These are phyloP conservation scores for Harpegnathos saltator DNA, from an alignment of 1,140 invertebrate genomes.

Conservation along the genomic window DNA sequence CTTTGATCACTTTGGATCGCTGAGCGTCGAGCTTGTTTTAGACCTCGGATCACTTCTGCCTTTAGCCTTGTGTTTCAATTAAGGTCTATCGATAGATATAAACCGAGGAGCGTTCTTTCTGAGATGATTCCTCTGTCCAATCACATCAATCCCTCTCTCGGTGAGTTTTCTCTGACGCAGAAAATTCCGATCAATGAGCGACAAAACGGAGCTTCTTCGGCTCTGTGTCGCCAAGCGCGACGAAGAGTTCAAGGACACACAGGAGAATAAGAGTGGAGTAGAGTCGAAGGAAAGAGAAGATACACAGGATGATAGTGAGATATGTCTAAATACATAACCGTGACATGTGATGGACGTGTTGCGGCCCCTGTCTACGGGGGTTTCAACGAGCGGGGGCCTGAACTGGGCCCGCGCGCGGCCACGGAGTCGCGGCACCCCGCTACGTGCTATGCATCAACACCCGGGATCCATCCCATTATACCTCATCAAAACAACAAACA, in stretches of 20 bases:
- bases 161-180: not conserved
- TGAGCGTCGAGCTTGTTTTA: not conserved
- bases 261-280: slow-evolving; percentile 41
- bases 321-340: slow-evolving; percentile 84
- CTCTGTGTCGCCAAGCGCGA: no score
- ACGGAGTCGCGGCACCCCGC: slow-evolving; percentile 80
- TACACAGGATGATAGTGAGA: slow-evolving; percentile 76
- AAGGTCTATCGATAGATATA: no score
- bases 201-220: not conserved
- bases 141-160: slow-evolving; percentile 6
- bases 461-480: slow-evolving; percentile 84
- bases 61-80: no score
- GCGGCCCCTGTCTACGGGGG: slow-evolving; percentile 82
- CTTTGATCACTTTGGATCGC: not conserved
- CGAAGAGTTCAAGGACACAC: slow-evolving; percentile 48
- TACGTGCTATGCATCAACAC: slow-evolving; percentile 85
- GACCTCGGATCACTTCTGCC: no score
- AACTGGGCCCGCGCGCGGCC: slow-evolving; percentile 56
- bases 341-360: slow-evolving; percentile 85
- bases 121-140: not conserved
- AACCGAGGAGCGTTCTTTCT: not conserved
- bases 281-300: slow-evolving; percentile 62
- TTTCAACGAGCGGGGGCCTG: slow-evolving; percentile 72
- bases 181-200: slow-evolving; percentile 35
- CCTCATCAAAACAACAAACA: slow-evolving; percentile 85